Conservation (phyloP, 2,113 vertebrate species). For the Tachuris rubrigastra region DNA sequence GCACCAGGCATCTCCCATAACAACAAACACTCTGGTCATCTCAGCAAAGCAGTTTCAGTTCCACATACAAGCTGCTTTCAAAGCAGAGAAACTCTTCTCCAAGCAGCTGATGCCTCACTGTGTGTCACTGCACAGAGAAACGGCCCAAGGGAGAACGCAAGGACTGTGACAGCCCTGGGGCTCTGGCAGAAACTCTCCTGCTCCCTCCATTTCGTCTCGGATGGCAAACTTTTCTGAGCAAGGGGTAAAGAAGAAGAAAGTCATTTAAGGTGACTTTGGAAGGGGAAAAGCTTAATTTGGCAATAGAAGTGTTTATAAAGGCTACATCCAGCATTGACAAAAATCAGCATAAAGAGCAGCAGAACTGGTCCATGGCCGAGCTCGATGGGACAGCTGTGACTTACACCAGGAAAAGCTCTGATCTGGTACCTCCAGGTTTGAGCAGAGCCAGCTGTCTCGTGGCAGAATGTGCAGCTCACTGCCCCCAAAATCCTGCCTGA, state of each 20-base stretch:
- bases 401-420: not conserved
- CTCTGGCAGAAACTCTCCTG: not conserved
- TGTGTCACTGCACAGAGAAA: accelerated
- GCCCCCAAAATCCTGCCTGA: not conserved
- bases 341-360: not conserved
- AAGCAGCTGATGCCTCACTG: accelerated
- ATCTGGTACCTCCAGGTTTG: not conserved
- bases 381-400: not conserved
- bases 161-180: accelerated
- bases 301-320: conserved; percentile 9
- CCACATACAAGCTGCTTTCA: not conserved
- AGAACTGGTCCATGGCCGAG: accelerated
- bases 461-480: accelerated
- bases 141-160: accelerated
- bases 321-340: not conserved
- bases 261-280: conserved; percentile 17
- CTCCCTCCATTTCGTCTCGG: not conserved
- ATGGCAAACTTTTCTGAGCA: not conserved
- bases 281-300: conserved; percentile 28
- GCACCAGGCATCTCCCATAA: not conserved
- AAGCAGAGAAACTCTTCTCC: not conserved
- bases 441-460: not conserved
- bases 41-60: not conserved
- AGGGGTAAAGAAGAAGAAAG: not conserved
- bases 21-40: not conserved